Evolutionary conservation across 2,888 invertebrate species (phyloP).

Genomic region (Halictus quadricinctus): DNA sequence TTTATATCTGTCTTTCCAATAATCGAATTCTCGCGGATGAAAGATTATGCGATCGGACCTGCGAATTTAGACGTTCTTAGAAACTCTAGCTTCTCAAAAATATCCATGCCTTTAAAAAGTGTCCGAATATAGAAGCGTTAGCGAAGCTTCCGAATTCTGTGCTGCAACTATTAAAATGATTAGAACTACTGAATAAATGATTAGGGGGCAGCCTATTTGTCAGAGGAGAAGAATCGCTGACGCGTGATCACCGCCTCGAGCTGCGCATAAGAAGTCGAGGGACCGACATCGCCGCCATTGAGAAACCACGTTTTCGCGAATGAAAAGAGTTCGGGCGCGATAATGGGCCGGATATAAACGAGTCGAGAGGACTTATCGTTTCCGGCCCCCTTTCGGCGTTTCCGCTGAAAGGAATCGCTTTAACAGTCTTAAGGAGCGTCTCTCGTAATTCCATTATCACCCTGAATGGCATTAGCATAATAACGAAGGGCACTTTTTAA

Average conservation of each 20-base stretch:
- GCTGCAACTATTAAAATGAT: not conserved
- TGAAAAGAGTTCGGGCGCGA: slow-evolving; percentile 42
- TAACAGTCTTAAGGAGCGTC: slow-evolving; percentile 61
- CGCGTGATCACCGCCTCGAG: not conserved
- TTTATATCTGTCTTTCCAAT: not conserved
- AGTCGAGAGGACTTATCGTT: slow-evolving; percentile 58
- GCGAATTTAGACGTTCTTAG: too few species aligned
- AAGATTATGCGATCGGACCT: not conserved
- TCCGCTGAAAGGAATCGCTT: slow-evolving; percentile 57
- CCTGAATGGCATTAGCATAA: slow-evolving; percentile 74
- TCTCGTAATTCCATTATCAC: slow-evolving; percentile 75
- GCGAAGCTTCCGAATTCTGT: too few species aligned
- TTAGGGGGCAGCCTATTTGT: not conserved
- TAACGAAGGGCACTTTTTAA: slow-evolving; percentile 68
- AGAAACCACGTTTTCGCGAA: slow-evolving; percentile 24
- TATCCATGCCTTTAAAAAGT: not conserved
- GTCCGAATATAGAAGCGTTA: not conserved
- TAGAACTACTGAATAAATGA: not conserved
- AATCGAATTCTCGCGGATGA: slow-evolving; percentile 9
- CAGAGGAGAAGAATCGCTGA: not conserved
- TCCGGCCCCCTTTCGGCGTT: slow-evolving; percentile 58
- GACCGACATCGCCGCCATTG: not conserved
- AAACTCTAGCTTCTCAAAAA: not conserved
- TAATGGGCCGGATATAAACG: slow-evolving; percentile 56
- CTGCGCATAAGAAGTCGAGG: not conserved